These are phyloP conservation scores for Zaprionus capensis DNA, from an alignment of 1,140 invertebrate genomes.

Conservation along the genomic window DNA sequence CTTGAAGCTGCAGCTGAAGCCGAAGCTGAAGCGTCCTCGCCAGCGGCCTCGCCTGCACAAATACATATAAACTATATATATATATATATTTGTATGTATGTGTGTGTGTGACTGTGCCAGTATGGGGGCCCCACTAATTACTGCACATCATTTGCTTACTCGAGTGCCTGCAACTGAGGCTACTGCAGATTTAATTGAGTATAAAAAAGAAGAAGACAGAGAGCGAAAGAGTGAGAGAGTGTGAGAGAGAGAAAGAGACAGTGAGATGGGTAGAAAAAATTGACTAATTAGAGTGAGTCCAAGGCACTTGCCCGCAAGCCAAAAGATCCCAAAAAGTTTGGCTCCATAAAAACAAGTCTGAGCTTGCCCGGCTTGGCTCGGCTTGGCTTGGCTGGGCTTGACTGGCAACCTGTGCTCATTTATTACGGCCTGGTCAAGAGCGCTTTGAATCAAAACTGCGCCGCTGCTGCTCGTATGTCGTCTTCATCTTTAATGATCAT, in stretches of 20 bases:
- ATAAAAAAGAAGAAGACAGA: slow-evolving; percentile 55
- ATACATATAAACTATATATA: slow-evolving; percentile 13
- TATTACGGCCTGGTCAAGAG: slow-evolving; percentile 81
- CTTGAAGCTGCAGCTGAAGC: slow-evolving; percentile 37
- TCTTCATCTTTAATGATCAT: slow-evolving; percentile 81
- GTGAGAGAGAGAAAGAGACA: not conserved
- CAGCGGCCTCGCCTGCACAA: slow-evolving; percentile 4
- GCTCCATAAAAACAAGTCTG: slow-evolving; percentile 67
- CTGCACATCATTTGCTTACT: slow-evolving; percentile 82
- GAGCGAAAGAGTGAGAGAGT: not conserved
- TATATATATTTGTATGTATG: not conserved
- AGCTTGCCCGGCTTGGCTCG: slow-evolving; percentile 2
- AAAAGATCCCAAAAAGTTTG: slow-evolving; percentile 48
- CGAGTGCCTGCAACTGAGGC: slow-evolving; percentile 58
- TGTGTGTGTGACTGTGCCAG: slow-evolving; percentile 11
- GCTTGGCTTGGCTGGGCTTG: too few species aligned
- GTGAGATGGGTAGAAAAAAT: slow-evolving; percentile 59
- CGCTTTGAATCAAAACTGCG: slow-evolving; percentile 76
- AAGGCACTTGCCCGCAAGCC: slow-evolving; percentile 69
- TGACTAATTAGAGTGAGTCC: slow-evolving; percentile 81
- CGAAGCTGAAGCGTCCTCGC: slow-evolving; percentile 11
- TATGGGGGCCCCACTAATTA: slow-evolving; percentile 68
- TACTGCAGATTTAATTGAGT: slow-evolving; percentile 77
- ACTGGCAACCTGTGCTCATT: slow-evolving; percentile 74
- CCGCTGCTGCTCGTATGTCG: slow-evolving; percentile 61